Conservation (phyloP, 2,113 vertebrate genomes). For the Dinomys branickii region DNA sequence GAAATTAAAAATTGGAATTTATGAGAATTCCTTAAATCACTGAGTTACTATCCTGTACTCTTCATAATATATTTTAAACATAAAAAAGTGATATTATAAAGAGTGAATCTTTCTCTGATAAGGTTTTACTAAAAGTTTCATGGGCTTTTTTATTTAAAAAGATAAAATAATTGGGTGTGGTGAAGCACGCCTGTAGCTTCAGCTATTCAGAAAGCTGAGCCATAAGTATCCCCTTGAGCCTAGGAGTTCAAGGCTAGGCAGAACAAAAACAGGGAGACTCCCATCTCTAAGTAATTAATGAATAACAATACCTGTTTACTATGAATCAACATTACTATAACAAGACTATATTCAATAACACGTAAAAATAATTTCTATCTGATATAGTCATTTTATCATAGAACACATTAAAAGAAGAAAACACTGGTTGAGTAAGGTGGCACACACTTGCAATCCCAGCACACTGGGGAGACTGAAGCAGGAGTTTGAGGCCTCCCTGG, state of each 20-base stretch:
- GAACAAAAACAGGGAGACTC: not conserved
- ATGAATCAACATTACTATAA: not conserved
- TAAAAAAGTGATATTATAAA: not conserved
- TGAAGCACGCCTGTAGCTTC: not conserved
- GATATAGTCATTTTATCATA: not conserved
- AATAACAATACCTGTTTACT: not conserved
- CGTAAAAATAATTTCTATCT: slow-evolving; percentile 40
- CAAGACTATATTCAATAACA: slow-evolving; percentile 16
- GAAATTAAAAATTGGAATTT: not conserved
- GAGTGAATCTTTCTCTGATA: slow-evolving; percentile 10
- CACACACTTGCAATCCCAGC: not conserved
- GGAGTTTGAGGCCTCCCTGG: not conserved
- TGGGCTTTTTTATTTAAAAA: slow-evolving; percentile 1
- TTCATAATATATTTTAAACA: slow-evolving; percentile 33
- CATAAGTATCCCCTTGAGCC: not conserved
- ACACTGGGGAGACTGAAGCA: not conserved
- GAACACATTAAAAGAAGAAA: slow-evolving; percentile 9
- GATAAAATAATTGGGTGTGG: not conserved
- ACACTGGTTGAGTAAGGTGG: not conserved
- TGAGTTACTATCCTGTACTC: not conserved
- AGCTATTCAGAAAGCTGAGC: not conserved
- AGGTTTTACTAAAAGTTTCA: not conserved
- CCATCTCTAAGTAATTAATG: not conserved
- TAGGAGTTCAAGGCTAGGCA: not conserved
- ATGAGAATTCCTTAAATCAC: not conserved